Conservation (phyloP, 2,888 invertebrate genomes). For the Mimumesa dahlbomi region DNA sequence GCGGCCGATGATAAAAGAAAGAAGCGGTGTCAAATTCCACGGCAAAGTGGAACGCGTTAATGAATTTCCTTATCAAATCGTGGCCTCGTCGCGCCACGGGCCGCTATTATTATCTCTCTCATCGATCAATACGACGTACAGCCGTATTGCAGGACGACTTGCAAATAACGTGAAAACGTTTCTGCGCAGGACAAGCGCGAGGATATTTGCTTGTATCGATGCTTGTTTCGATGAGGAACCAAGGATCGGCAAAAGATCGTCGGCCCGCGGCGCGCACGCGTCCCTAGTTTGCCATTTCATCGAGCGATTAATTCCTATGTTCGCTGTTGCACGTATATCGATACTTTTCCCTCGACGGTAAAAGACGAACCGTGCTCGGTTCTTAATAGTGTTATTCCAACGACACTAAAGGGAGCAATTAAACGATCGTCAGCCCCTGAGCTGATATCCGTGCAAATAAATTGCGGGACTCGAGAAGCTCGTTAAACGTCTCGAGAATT, state of each 20-base stretch:
- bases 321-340: too few relatives aligned
- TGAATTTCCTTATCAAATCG: conserved; percentile 76
- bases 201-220: conserved; percentile 33
- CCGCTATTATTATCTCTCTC: conserved; percentile 57
- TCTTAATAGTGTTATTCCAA: conserved; percentile 3
- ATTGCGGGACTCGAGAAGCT: conserved; percentile 31
- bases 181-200: conserved; percentile 52
- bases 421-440: conserved; percentile 9
- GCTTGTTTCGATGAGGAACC: neutral
- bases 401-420: conserved; percentile 8
- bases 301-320: too few relatives aligned
- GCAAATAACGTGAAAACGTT: conserved; percentile 58
- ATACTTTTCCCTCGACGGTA: neutral
- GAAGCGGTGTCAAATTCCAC: conserved; percentile 15
- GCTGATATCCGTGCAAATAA: conserved; percentile 40
- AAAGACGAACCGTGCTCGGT: conserved; percentile 3
- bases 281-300: too few relatives aligned
- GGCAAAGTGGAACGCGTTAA: conserved; percentile 74
- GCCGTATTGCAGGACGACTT: conserved; percentile 57
- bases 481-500: conserved; percentile 46
- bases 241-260: too few relatives aligned
- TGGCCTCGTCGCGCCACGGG: conserved; percentile 57
- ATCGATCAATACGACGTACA: conserved; percentile 56
- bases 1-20: too few relatives aligned
- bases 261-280: too few relatives aligned